Base-by-base conservation (phyloP, 1,140 invertebrate genomes). In the Microplitis demolitor region DNA sequence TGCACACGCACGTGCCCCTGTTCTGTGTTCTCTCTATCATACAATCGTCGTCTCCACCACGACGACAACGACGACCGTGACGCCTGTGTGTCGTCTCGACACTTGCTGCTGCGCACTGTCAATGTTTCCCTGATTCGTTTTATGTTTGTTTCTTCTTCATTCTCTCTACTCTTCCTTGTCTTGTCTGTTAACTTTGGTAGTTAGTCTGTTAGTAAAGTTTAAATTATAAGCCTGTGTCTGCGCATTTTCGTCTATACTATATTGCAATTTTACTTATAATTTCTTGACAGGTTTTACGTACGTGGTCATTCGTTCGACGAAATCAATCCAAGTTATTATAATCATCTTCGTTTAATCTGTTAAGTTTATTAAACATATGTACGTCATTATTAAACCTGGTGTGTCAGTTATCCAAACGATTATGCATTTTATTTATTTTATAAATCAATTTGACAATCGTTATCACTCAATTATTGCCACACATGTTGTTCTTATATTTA, bases 1-100 rank as follows among this genome's bases (percentile, higher is more conserved):
- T 67, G 56, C 56, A 67, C 71, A 72, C 71, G 63, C 71, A 72
- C 71, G 71, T 72, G 71, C 71, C 71, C 71, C 64, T 50, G 37
- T 50, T 14, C 8, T 51, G 39, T 71, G 3, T 61, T 16, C 39
- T 37, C 14, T 13, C 13, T n/a, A 37, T 31, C 13, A 14, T 45
- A 45, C 60, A 14, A 71, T 50, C 64, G 50, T 34, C 45, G 63
- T 35, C 63, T 35, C 62, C 34, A 16, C 24, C 31, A 16, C 39
- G 39, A 45, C 39, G 8, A 45, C 39, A 45, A 67, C 34, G 14
- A 39, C 71, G 54, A 67, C 71, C 71, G 54, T 72, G 71, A 72
- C 71, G 71, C 64, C 71, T 61, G 33, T 66, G 5, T 72, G 64
- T 72, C 71, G 71, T 64, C 53, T 71, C 63, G 53, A 72, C 70